phyloP scores from a whole-genome alignment of 2,797 vertebrate species.

The Propithecus perrieri region DNA sequence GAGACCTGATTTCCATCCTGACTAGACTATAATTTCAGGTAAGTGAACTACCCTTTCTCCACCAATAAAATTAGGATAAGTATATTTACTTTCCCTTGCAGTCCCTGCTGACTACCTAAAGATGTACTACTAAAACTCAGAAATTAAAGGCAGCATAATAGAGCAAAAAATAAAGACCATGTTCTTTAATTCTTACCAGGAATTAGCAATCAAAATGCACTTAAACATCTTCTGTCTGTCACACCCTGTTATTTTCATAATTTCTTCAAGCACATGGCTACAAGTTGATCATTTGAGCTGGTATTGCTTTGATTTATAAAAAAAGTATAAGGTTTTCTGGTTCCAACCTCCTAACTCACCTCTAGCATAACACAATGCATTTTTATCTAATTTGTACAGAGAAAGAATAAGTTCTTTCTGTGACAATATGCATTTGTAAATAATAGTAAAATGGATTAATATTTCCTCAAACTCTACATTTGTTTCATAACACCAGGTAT shows the following conservation, averaged over 20 bases:
- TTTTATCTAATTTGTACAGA: not conserved
- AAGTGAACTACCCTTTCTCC: not conserved
- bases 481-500: not conserved
- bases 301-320: not conserved
- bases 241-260: not conserved
- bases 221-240: not conserved
- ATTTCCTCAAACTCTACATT: slow-evolving; percentile 1
- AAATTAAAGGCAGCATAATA: not conserved
- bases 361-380: not conserved
- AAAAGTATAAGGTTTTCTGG: not conserved
- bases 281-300: not conserved
- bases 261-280: not conserved
- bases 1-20: not conserved
- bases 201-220: not conserved
- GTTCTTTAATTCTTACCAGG: not conserved
- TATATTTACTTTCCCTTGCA: not conserved
- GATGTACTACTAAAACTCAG: not conserved
- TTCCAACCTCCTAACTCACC: not conserved
- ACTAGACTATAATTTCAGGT: not conserved
- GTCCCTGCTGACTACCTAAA: not conserved
- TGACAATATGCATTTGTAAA: not conserved
- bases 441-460: not conserved
- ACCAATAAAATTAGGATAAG: not conserved
- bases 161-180: not conserved
- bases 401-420: not conserved